These are phyloP conservation scores for Rhipidura dahli DNA, from an alignment of 2,113 vertebrate species.

Conservation along the genomic window DNA sequence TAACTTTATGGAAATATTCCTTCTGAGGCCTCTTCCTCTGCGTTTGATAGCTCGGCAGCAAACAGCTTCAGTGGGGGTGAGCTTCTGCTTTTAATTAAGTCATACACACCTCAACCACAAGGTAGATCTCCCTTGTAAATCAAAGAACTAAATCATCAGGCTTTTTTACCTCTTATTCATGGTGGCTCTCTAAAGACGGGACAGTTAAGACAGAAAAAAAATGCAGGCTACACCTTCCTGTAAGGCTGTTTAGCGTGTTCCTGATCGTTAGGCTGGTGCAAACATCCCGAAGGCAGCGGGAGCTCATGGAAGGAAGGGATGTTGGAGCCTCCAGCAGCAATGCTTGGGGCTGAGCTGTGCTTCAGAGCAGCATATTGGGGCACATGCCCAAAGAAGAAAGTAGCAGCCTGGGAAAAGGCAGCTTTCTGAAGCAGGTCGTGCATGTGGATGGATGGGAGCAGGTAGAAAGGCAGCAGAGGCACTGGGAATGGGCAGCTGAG, in stretches of 20 bases:
- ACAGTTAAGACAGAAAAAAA: background rate
- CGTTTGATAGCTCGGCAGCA: background rate
- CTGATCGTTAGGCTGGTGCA: background rate
- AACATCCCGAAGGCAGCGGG: background rate
- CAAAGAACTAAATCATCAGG: background rate
- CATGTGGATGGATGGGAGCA: fast-evolving
- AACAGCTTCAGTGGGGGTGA: background rate
- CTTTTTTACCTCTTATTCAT: background rate
- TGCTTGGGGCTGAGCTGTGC: background rate
- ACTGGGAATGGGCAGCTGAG: background rate
- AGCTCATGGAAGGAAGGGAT: background rate
- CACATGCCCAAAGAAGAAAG: background rate
- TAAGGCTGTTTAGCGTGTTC: background rate
- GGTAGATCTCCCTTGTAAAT: conserved; percentile 1
- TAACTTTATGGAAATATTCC: background rate
- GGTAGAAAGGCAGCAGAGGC: background rate
- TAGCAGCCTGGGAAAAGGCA: background rate
- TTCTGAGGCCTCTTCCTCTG: background rate
- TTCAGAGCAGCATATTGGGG: background rate
- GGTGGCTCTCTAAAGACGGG: background rate
- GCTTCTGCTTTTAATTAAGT: conserved; percentile 25
- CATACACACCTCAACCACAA: background rate
- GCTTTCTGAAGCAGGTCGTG: background rate
- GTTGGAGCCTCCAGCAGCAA: background rate
- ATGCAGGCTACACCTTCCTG: background rate